A percentile compares a stretch with the other conserved stretches of the same genome.
These are phyloP conservation scores for Malthinus flaveolus DNA, from an alignment of 2,888 invertebrate species.

Conservation along the genomic window DNA sequence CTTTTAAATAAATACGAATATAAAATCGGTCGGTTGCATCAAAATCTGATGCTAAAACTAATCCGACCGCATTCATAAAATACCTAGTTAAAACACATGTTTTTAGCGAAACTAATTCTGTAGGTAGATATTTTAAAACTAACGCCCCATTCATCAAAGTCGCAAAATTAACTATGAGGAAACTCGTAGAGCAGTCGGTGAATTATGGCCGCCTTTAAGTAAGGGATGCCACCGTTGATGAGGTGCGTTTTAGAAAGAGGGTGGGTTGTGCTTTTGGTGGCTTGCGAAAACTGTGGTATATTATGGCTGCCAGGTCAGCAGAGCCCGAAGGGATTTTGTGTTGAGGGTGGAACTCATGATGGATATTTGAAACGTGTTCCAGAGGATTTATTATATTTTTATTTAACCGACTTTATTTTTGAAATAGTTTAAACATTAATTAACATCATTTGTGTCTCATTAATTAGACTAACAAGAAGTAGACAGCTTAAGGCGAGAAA, in stretches of 20 bases:
- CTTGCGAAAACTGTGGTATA: constrained; percentile 40
- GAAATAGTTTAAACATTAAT: constrained; percentile 3
- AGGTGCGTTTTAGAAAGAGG: constrained; percentile 20
- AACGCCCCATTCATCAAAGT: constrained; percentile 20
- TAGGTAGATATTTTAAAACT: constrained; percentile 22
- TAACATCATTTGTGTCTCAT: constrained; percentile 27
- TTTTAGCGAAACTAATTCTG: constrained; percentile 4
- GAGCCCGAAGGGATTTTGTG: constrained; percentile 38
- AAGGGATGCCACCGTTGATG: constrained; percentile 33
- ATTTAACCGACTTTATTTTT: constrained; percentile 15
- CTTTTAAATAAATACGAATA: too few species aligned
- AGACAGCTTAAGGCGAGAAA: constrained; percentile 22
- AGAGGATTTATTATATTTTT: constrained; percentile 18
- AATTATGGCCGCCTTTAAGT: constrained; percentile 23
- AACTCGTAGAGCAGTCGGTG: constrained; percentile 14
- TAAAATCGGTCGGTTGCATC: background rate
- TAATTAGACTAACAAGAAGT: constrained; percentile 26
- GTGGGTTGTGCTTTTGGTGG: constrained; percentile 35
- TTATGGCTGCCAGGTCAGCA: constrained; percentile 49
- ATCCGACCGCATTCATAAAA: constrained; percentile 5
- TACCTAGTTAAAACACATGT: constrained; percentile 3
- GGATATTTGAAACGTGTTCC: constrained; percentile 33
- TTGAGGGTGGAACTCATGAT: constrained; percentile 34
- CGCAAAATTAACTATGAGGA: constrained; percentile 14
- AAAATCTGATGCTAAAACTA: background rate